Evolutionary conservation across 2,113 vertebrate species (phyloP), one percentile per base, ranked within the genome.

Genomic region (Megaceryle torquata): DNA sequence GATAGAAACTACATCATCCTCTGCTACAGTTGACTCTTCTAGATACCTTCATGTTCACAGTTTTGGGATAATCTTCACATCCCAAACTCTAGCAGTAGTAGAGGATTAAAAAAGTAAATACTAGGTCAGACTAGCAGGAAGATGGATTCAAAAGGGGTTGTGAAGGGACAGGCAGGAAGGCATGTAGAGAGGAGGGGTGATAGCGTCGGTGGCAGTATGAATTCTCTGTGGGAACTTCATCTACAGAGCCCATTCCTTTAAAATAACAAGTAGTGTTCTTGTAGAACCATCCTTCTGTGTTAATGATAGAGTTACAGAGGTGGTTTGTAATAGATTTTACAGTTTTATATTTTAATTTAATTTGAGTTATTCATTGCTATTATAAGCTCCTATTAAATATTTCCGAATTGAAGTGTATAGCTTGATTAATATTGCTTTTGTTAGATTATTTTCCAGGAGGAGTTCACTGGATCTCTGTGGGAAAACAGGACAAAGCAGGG

Each of bases 391-490:
- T 86, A 6, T 69, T 64, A 65, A 88, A 29, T 69, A 86, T 65
- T 59, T 83, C 54, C 60, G 19, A 51, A 64, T 90, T 64, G 15
- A 74, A 64, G 51, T 44, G 11, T 71, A 25, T 44, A 65, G 18
- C n/a, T 10, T 74, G 35, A 82, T 59, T 94, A 80, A 61, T 41
- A 43, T 5, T 56, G 11, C 63, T 76, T 90, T 69, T 39, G 7
- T 67, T 86, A 99, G 99, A 96, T 67, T 99, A 96, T 82, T 99
- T 99, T 93, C 99, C 99, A 33, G 98, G 98, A 82, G 99, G 99
- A 53, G 97, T 99, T 68, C 98, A 99, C 68, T 99, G 99, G 99
- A 94, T 99, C 91, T 99, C 99, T 78, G 94, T 99, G 46, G 99
- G 99, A 59, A 99, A 99, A 90, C 98, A 99, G 93, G 99, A 99